These are phyloP conservation scores for Proctacanthus coquilletti DNA, from an alignment of 1,140 invertebrate genomes.

Conservation along the genomic window DNA sequence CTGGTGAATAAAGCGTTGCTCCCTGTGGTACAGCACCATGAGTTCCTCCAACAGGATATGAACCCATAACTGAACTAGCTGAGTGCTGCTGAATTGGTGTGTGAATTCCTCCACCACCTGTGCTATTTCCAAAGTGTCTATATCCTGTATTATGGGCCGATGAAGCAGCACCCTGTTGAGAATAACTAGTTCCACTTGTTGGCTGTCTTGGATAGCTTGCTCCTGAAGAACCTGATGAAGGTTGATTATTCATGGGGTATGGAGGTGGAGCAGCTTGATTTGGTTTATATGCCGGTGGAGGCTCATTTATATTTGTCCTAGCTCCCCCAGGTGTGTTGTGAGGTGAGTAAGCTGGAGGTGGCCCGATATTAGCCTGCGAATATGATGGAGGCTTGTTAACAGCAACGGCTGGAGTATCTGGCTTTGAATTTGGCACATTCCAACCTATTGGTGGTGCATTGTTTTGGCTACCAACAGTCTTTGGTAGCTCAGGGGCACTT, in stretches of 20 bases:
- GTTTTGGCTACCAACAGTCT: conserved; percentile 8
- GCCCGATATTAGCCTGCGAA: too few species aligned
- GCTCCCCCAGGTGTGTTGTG: conserved; percentile 18
- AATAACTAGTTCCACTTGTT: conserved; percentile 1
- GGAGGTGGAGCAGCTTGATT: conserved; percentile 14
- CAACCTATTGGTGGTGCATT: conserved; percentile 15
- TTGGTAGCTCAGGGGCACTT: conserved; percentile 7
- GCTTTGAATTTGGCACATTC: conserved; percentile 22
- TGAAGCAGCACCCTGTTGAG: conserved; percentile 2
- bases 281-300: conserved; percentile 22
- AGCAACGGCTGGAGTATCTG: conserved; percentile 10
- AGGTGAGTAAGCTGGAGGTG: conserved; percentile 18
- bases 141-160: conserved; percentile 11
- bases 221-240: not conserved
- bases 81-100: conserved; percentile 19
- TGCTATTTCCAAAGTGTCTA: conserved; percentile 13
- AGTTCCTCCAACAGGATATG: too few species aligned
- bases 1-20: conserved; percentile 11
- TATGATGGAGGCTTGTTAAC: not conserved
- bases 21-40: conserved; percentile 8
- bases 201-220: not conserved
- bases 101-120: conserved; percentile 11
- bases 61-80: conserved; percentile 17
- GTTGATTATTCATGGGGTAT: conserved; percentile 5
- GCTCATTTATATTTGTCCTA: conserved; percentile 20